These are phyloP conservation scores for Pristionchus arcanus DNA, from an alignment of 2,888 invertebrate species.

Conservation along the genomic window DNA sequence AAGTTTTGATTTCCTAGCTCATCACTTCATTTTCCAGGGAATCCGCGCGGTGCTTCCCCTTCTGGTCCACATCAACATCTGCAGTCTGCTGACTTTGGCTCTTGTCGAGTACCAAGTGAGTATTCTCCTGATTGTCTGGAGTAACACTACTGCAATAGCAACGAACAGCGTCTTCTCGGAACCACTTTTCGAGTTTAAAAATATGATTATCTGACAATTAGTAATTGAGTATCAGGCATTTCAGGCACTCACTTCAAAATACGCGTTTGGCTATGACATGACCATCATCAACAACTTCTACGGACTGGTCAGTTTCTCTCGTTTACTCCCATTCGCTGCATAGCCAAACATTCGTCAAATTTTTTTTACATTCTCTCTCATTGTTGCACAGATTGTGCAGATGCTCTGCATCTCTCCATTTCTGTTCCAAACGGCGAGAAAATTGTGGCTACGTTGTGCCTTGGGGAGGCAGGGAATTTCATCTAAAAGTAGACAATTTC, in stretches of 20 bases:
- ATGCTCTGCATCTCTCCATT: not conserved
- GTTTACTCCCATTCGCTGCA: not conserved
- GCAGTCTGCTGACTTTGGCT: not conserved
- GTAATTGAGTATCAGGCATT: not conserved
- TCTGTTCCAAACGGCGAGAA: too few relatives aligned
- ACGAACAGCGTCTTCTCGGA: not conserved
- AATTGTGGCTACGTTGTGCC: too few relatives aligned
- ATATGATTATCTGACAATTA: too few relatives aligned
- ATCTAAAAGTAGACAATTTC: not conserved
- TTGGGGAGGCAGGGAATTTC: too few relatives aligned
- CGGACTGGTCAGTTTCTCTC: not conserved
- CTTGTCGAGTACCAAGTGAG: slow-evolving; percentile 17
- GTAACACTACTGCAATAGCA: too few relatives aligned
- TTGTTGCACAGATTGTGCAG: not conserved
- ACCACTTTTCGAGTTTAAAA: too few relatives aligned
- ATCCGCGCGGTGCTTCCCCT: not conserved
- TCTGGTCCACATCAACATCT: not conserved
- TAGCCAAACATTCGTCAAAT: too few relatives aligned
- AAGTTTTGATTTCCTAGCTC: not conserved
- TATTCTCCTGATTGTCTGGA: not conserved
- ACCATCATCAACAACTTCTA: slow-evolving; percentile 9
- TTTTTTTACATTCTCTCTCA: too few relatives aligned
- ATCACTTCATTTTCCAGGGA: not conserved
- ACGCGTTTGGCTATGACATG: slow-evolving; percentile 23
- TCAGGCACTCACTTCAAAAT: not conserved